Conservation (phyloP, 2,888 invertebrate genomes). For the Ormyrus rosae region DNA sequence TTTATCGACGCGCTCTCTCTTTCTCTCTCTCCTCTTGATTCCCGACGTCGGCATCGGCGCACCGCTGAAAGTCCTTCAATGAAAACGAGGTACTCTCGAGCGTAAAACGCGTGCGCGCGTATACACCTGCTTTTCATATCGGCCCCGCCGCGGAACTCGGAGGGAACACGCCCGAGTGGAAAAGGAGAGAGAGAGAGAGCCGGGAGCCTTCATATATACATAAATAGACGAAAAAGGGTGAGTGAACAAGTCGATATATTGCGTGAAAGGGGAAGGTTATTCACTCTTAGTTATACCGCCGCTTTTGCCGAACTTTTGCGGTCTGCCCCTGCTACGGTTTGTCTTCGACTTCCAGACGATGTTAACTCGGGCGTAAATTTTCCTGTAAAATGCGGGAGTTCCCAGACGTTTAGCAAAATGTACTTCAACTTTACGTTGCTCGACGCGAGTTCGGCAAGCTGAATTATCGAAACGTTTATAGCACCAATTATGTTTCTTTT, state of each 20-base stretch:
- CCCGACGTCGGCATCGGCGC: background rate
- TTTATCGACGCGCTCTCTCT: background rate
- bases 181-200: background rate
- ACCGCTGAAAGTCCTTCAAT: conserved; percentile 15
- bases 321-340: background rate
- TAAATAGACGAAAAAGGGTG: background rate
- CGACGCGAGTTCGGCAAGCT: too few species aligned
- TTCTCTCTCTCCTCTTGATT: background rate
- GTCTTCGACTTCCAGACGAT: too few species aligned
- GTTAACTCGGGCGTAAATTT: too few species aligned
- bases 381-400: too few species aligned
- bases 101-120: background rate
- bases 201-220: conserved; percentile 21
- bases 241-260: conserved; percentile 28
- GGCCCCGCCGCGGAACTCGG: background rate
- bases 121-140: conserved; percentile 30
- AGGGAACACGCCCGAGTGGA: background rate
- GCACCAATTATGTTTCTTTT: too few species aligned
- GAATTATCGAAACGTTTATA: too few species aligned
- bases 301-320: conserved; percentile 7
- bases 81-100: conserved; percentile 30
- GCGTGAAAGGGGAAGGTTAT: conserved; percentile 9
- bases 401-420: too few species aligned
- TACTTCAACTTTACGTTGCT: too few species aligned
- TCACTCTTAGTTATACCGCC: conserved; percentile 7